Evolutionary conservation across 2,888 invertebrate genomes (phyloP), one percentile per base, ranked within the genome.

Genomic region (Corbicula japonica): DNA sequence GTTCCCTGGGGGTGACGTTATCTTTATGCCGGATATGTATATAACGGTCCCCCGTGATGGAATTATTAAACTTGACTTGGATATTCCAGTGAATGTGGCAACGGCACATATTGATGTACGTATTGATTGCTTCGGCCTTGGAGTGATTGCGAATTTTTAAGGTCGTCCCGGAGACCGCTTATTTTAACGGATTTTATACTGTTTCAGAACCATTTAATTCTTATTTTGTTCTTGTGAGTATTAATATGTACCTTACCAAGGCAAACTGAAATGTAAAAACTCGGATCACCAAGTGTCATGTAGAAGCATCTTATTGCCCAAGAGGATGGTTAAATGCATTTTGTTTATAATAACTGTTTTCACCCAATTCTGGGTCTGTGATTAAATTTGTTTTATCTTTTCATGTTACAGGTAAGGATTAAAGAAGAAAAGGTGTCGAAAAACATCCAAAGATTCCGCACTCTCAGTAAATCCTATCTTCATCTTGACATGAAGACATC

Each of bases 81-180:
- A 81, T 12, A 77, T 86, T 18, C 84, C 84, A 15, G 54, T 52
- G 1, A 69, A 80, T 54, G 84, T 71, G 4, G 75, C 73, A 2
- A 75, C 81, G 0, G 81, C 74, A n/a, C 77, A 75, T 46, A 76
- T 86, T 23, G 72, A 80, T 15, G 86, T 86, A 78, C 65, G 71
- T 73, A n/a, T n/a, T n/a, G n/a, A n/a, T n/a, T n/a, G n/a, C n/a
- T n/a, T n/a, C n/a, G n/a, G n/a, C n/a, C n/a, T n/a, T n/a, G n/a
- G n/a, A n/a, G n/a, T n/a, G n/a, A n/a, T n/a, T n/a, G n/a, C n/a
- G n/a, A n/a, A n/a, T n/a, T n/a, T n/a, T n/a, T n/a, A n/a, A n/a
- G n/a, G n/a, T n/a, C n/a, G n/a, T n/a, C n/a, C n/a, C n/a, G n/a
- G n/a, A n/a, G n/a, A n/a, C n/a, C n/a, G n/a, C n/a, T 41, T 41